Conservation (phyloP, 2,888 invertebrate genomes). For the Lasioglossum marginatum region DNA sequence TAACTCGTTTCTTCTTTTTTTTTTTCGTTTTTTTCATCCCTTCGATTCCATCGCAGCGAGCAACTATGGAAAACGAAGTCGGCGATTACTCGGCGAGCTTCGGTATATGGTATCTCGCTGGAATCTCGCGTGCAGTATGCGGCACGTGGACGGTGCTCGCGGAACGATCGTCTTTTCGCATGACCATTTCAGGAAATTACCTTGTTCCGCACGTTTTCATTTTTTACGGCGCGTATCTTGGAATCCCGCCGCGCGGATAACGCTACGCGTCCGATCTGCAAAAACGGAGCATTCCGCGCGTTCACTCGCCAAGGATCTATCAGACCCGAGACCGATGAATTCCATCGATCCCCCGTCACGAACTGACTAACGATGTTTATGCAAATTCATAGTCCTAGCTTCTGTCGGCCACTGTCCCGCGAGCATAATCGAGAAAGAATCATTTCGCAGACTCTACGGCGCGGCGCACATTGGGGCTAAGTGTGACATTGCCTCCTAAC, state of each 20-base stretch:
- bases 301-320: conserved; percentile 17
- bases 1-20: not conserved
- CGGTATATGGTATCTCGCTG: conserved; percentile 48
- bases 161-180: conserved; percentile 50
- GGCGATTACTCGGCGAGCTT: conserved; percentile 32
- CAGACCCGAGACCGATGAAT: conserved; percentile 21
- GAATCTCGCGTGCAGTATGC: conserved; percentile 58
- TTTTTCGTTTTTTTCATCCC: not conserved
- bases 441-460: not conserved
- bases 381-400: not conserved
- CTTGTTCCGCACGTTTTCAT: conserved; percentile 59
- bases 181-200: conserved; percentile 61
- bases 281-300: conserved; percentile 46
- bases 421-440: not conserved
- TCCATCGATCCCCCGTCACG: not conserved
- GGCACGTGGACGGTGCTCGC: conserved; percentile 54
- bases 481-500: too few species aligned
- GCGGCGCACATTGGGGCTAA: too few species aligned
- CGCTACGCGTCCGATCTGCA: conserved; percentile 26
- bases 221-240: conserved; percentile 50
- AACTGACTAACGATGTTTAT: conserved; percentile 3
- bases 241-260: conserved; percentile 40
- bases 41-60: conserved; percentile 10
- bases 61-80: conserved; percentile 45
- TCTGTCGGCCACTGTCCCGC: not conserved